Evolutionary conservation across 2,113 vertebrate genomes (phyloP), one percentile per base, ranked within the genome.

Genomic region (Phainopepla nitens): DNA sequence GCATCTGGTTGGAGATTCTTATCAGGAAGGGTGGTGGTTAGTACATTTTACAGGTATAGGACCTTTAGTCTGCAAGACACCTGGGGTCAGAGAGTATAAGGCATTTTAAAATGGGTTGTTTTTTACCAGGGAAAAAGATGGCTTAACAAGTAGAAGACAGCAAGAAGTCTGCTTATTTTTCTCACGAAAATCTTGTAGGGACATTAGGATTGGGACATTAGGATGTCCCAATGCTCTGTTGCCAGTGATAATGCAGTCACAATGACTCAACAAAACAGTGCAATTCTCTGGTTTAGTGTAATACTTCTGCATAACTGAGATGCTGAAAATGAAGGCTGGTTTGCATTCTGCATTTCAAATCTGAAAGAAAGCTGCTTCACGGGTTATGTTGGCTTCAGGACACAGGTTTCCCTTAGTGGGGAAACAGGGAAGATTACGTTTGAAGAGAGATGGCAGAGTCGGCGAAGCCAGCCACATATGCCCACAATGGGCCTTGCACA

Each of bases 1-100:
- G 56, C 93, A 94, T 70, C 85, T 97, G 93, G 28, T 1, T 92
- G 31, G 21, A 31, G 44, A 58, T 35, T 95, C 70, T 73, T 91
- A 54, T 70, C 71, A 83, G 71, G 28, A 89, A 80, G 36, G 28
- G 25, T 41, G 41, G 36, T 36, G 50, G 42, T 89, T 86, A 88
- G 39, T 35, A 49, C 10, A 39, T 80, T 95, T 93, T 84, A 78
- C 72, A 96, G 90, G 82, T 95, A 86, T 44, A 64, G 49, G 61
- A 90, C 44, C 33, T 75, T 94, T 89, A 94, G 78, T 92, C 49
- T 90, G 31, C 36, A 61, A n/a, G 76, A 70, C 21, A 66, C 17
- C 25, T 62, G n/a, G 25, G 15, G 25, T 90, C 82, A 81, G 72
- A 90, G 44, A 6, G 42, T 64, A 64, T 56, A 53, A 66, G 39